Evolutionary conservation across 1,140 invertebrate genomes (phyloP).

Genomic region (Coelopa frigida): DNA sequence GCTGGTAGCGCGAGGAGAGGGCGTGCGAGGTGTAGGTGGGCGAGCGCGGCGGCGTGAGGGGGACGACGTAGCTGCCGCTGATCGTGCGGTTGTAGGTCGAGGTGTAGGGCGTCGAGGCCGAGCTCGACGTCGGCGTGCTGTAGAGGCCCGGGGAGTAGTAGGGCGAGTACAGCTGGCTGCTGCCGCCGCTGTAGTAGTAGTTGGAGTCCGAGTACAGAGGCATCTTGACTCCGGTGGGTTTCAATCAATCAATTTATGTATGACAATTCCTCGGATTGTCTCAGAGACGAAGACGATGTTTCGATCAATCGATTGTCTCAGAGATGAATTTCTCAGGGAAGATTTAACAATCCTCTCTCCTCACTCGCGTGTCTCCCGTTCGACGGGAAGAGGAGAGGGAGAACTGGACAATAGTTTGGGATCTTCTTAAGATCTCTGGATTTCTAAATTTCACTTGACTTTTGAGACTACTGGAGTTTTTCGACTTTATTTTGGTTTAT

Average conservation of each 20-base stretch:
- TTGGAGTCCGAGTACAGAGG: slow-evolving; percentile 41
- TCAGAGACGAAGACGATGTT: too few species aligned
- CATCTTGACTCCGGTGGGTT: slow-evolving; percentile 25
- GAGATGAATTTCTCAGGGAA: too few species aligned
- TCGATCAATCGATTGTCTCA: too few species aligned
- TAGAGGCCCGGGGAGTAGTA: slow-evolving; percentile 50
- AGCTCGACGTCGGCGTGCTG: slow-evolving; percentile 15
- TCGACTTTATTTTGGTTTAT: too few species aligned
- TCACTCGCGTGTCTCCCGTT: too few species aligned
- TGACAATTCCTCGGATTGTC: slow-evolving; percentile 1
- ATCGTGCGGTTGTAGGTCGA: slow-evolving; percentile 30
- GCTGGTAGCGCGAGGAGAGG: slow-evolving; percentile 53
- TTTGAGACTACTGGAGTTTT: too few species aligned
- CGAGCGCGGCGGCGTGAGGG: slow-evolving; percentile 23
- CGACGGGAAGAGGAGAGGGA: too few species aligned
- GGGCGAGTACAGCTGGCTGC: slow-evolving; percentile 47
- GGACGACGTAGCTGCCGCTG: slow-evolving; percentile 33
- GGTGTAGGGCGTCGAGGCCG: slow-evolving; percentile 9
- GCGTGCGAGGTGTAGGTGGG: slow-evolving; percentile 21
- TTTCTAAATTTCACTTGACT: too few species aligned
- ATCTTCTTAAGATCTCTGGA: too few species aligned
- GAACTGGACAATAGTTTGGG: too few species aligned
- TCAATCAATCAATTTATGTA: slow-evolving; percentile 13
- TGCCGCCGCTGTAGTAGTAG: slow-evolving; percentile 42
- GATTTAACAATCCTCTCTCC: too few species aligned